Evolutionary conservation across 2,113 vertebrate genomes (phyloP).

Genomic region (Notechis scutatus): DNA sequence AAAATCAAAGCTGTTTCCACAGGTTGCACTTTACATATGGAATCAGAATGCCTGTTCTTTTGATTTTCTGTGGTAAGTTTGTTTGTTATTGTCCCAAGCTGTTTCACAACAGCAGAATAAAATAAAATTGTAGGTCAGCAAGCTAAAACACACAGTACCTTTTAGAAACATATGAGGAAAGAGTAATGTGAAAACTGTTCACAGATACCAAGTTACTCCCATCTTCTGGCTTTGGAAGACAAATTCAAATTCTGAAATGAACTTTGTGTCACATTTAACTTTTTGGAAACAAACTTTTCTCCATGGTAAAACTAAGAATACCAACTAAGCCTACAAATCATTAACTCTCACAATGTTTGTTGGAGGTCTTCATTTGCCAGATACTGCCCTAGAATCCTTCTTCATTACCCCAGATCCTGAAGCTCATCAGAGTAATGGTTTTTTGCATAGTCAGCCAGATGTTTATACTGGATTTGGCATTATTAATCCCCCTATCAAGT

Average conservation of each 20-base stretch:
- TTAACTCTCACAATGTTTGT: not conserved
- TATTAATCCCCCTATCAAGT: not conserved
- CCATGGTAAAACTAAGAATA: not conserved
- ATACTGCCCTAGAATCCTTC: not conserved
- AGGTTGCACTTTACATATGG: not conserved
- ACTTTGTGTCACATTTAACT: conserved; percentile 3
- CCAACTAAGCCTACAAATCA: conserved; percentile 6
- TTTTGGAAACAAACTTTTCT: conserved; percentile 16
- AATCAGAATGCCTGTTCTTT: not conserved
- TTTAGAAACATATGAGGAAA: not conserved
- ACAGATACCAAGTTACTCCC: not conserved
- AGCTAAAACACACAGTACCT: not conserved
- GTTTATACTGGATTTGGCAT: not conserved
- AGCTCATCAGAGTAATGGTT: not conserved
- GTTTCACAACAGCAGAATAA: not conserved
- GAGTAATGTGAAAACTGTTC: not conserved
- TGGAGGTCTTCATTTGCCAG: conserved; percentile 12
- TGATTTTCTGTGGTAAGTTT: not conserved
- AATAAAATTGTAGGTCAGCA: not conserved
- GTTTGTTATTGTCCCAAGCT: not conserved
- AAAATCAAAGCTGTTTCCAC: not conserved
- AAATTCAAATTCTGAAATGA: not conserved
- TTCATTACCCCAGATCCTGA: not conserved
- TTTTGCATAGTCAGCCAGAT: not conserved
- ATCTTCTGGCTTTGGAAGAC: not conserved